phyloP scores from a whole-genome alignment of 2,113 vertebrate species.

The Oncorhynchus keta region DNA sequence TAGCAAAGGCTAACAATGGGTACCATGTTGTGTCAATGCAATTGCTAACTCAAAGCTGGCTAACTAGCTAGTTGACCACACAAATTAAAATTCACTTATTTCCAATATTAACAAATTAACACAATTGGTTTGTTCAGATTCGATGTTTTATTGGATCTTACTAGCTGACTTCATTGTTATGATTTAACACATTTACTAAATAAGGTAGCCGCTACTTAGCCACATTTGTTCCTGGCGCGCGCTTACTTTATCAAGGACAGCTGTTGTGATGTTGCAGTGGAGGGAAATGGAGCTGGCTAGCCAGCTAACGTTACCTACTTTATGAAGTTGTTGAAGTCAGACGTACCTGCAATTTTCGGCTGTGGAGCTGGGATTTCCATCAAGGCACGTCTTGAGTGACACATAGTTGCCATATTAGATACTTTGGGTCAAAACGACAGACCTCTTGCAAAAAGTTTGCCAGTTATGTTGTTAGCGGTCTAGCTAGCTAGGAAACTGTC shows the following conservation, averaged over 20 bases:
- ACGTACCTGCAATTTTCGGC: slow-evolving; percentile 69
- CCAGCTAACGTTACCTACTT: background rate
- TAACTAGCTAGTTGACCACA: background rate
- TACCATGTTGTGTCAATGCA: background rate
- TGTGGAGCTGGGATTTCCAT: slow-evolving; percentile 73
- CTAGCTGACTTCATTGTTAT: too few relatives aligned
- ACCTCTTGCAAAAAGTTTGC: too few relatives aligned
- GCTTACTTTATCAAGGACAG: background rate
- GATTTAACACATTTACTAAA: too few relatives aligned
- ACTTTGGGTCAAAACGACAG: background rate
- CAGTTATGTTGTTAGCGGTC: background rate
- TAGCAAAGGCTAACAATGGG: too few relatives aligned
- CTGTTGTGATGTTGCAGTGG: background rate
- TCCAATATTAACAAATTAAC: too few relatives aligned
- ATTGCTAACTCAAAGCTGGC: background rate
- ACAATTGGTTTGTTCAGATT: too few relatives aligned
- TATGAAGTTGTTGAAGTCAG: background rate
- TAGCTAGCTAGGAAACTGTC: background rate
- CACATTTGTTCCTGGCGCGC: too few relatives aligned
- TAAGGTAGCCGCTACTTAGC: too few relatives aligned
- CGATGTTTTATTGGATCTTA: too few relatives aligned
- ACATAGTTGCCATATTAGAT: slow-evolving; percentile 58
- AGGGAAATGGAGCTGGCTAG: background rate
- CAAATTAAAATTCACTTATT: too few relatives aligned
- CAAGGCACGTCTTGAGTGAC: slow-evolving; percentile 62